A percentile compares a stretch with the other conserved stretches of the same genome.
These are phyloP conservation scores for Epinephelus malabaricus DNA, from an alignment of 2,797 vertebrate species.

Conservation along the genomic window DNA sequence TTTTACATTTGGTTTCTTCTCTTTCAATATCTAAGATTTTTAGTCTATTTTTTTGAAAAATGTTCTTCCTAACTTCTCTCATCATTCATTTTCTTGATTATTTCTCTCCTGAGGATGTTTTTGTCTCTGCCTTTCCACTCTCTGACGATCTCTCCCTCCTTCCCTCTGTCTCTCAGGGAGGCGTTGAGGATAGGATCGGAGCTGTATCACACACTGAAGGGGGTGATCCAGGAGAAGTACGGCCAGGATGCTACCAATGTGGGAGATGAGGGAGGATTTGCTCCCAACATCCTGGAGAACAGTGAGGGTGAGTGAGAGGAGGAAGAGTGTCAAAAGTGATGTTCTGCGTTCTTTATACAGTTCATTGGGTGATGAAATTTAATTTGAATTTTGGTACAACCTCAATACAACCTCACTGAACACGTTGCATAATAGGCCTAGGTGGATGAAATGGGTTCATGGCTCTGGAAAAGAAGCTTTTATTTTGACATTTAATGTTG, in stretches of 20 bases:
- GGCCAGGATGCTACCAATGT: slow-evolving; percentile 96
- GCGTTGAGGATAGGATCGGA: slow-evolving; percentile 93
- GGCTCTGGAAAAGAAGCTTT: neutral
- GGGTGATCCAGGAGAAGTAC: slow-evolving; percentile 95
- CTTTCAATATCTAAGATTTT: too few relatives aligned
- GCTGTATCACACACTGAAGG: slow-evolving; percentile 95
- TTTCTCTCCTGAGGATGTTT: too few relatives aligned
- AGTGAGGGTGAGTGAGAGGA: slow-evolving; percentile 89
- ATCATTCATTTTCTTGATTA: neutral
- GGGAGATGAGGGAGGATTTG: slow-evolving; percentile 95
- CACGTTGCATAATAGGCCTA: too few relatives aligned
- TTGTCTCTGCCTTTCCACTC: too few relatives aligned
- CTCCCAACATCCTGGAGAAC: slow-evolving; percentile 96
- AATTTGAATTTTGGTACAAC: too few relatives aligned
- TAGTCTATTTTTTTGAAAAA: neutral
- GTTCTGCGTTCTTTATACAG: neutral
- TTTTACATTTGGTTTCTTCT: neutral
- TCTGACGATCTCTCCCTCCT: too few relatives aligned
- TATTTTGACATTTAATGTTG: neutral
- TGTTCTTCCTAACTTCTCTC: neutral
- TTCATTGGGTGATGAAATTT: neutral
- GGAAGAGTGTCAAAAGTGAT: neutral
- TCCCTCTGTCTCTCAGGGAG: slow-evolving; percentile 78
- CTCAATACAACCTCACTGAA: neutral
- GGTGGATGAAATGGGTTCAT: too few relatives aligned